Base-by-base conservation (phyloP, 2,113 vertebrate genomes). In the Synodontis membranacea region DNA sequence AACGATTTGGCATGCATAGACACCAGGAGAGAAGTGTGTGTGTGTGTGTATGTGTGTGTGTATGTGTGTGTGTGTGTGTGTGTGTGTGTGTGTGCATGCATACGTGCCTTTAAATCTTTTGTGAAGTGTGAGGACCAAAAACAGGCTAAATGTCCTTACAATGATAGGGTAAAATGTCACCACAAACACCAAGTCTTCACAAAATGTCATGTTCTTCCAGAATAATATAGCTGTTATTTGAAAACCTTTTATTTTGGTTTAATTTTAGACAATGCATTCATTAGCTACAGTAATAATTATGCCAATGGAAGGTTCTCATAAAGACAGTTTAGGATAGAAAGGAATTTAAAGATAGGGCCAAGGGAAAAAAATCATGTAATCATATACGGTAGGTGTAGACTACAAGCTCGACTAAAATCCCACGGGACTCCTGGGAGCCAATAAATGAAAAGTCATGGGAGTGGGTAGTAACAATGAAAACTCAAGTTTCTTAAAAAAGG, bases 1-100 rank as follows among this genome's bases (percentile, higher is more conserved):
- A 90, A 81, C 17, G 34, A 91, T 83, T 88, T 75, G 79, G 58
- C 74, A 50, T 34, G 25, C 78, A 82, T 48, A 44, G 56, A 46
- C 62, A 50, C 31, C 52, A 34, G 72, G 50, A 42, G 68, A 34
- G 10, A 25, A n/a, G n/a, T 39, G 66, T 37, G 14, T 54, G 12
- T 44, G 42, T 58, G 58, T 39, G 72, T 37, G 14, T 21, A 1
- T 4, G 14, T 31, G 62, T 14, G 66, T 37, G 21, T 48, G 54
- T 74, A 50, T 42, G 82, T 50, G 25, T 37, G 31, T 31, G 64
- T 31, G 64, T 15, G 68, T 37, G 9, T 37, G 75, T 28, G 25
- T 52, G n/a, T 34, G 70, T 34, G 6, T 70, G 10, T 39, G 58
- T 75, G 62, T 44, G 82, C 48, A 9, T 28, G 21, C 23, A n/a